Base-by-base conservation (phyloP, 2,888 invertebrate genomes). In the Dynastes maya region DNA sequence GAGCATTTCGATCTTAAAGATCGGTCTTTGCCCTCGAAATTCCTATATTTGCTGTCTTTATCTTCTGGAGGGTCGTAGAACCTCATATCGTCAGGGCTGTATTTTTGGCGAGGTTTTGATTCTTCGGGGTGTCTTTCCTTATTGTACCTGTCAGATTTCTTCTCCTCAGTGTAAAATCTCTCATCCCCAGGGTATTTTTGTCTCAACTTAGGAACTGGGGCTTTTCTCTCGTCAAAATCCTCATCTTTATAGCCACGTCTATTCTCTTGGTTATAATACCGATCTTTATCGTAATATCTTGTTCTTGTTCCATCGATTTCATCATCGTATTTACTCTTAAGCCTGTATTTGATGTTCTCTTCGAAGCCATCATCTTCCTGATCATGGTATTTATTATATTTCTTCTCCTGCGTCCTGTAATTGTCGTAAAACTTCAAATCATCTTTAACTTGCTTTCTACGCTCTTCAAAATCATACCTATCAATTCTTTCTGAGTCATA, bases 341-440 rank as follows among this genome's bases (percentile, higher is more conserved):
- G 45, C 11, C 80, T 64, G 27, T 81, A 86, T 83, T 85, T 83
- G 16, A 86, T 81, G 78, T 84, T 84, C 80, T 88, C 87, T 74
- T 86, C 86, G 75, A 87, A 87, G 22, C 87, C 87, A 78, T 87
- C 87, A 75, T 87, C 86, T n/a, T 86, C 87, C 32, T 71, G 71
- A 22, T 79, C 77, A 40, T 72, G 78, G 22, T 78, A 75, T 49
- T 78, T 76, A 32, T 74, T 79, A 16, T 68, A 77, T 22, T 80
- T 78, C 49, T 74, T 79, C 16, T 76, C 76, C n/a, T 75, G 45
- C 11, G 75, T 29, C 16, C 71, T 77, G 37, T 72, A 68, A 40
- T 64, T 71, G 16, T 78, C 75, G 61, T 74, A 75, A 49, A 78
- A 78, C 16, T 78, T 78, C 65, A 78, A 32, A 16, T 79, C 79